Conservation (phyloP, 2,888 invertebrate genomes). For the Selenia dentaria region DNA sequence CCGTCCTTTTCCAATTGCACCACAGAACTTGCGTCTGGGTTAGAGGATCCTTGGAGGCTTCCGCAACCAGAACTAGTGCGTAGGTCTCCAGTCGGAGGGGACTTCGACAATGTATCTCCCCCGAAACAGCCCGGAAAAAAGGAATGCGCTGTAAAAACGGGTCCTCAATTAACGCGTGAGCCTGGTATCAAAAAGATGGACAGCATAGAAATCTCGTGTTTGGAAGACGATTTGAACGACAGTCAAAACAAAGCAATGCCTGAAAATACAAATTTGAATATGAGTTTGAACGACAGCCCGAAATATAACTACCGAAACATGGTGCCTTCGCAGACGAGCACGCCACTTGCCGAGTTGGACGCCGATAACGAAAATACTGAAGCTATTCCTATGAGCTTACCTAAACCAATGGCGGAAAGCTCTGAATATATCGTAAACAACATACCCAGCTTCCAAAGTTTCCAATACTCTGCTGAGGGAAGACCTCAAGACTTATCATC, state of each 20-base stretch:
- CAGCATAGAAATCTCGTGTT: slow-evolving; percentile 68
- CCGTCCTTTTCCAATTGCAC: slow-evolving; percentile 73
- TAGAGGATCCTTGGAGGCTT: slow-evolving; percentile 64
- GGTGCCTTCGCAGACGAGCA: slow-evolving; percentile 67
- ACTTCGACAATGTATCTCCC: slow-evolving; percentile 48
- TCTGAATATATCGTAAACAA: slow-evolving; percentile 38
- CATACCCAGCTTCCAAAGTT: slow-evolving; percentile 59
- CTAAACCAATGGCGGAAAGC: slow-evolving; percentile 37
- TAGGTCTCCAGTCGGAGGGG: slow-evolving; percentile 55
- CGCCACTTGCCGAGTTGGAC: slow-evolving; percentile 51
- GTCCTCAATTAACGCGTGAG: slow-evolving; percentile 50
- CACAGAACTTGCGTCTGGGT: slow-evolving; percentile 58
- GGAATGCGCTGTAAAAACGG: slow-evolving; percentile 35
- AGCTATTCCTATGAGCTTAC: slow-evolving; percentile 51
- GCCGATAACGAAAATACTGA: slow-evolving; percentile 40
- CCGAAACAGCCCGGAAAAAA: slow-evolving; percentile 42
- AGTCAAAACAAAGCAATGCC: slow-evolving; percentile 40
- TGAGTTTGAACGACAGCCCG: slow-evolving; percentile 48
- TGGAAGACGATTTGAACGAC: slow-evolving; percentile 55
- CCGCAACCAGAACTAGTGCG: slow-evolving; percentile 67
- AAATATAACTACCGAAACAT: slow-evolving; percentile 56
- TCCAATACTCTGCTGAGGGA: slow-evolving; percentile 61
- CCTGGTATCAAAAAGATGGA: slow-evolving; percentile 66
- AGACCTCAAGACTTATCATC: slow-evolving; percentile 54
- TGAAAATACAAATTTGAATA: slow-evolving; percentile 37